Conservation (phyloP, 2,888 invertebrate genomes). For the Caenorhabditis zanzibari region DNA sequence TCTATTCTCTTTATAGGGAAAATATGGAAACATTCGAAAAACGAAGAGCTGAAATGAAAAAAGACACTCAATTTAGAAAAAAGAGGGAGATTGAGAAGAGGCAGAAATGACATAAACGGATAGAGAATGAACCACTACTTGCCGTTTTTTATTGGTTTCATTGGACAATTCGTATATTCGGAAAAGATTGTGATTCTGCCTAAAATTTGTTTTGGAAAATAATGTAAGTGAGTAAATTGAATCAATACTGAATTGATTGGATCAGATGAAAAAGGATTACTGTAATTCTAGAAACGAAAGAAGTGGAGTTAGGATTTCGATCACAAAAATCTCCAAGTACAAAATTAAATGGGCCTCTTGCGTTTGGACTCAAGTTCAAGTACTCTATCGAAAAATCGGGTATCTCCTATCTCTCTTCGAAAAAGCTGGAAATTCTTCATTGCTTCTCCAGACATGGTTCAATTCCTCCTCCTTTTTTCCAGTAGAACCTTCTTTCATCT, state of each 20-base stretch:
- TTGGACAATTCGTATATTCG: background rate
- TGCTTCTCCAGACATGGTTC: constrained; percentile 12
- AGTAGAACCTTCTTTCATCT: constrained; percentile 14
- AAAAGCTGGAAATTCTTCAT: background rate
- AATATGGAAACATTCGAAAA: background rate
- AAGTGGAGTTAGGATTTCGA: too few relatives aligned
- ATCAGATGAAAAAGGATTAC: background rate
- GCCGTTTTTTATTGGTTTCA: constrained; percentile 4
- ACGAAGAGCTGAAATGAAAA: constrained; percentile 8
- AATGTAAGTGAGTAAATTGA: constrained; percentile 10
- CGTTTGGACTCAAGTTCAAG: constrained; percentile 14
- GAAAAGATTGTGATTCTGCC: background rate
- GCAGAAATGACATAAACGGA: constrained; percentile 7
- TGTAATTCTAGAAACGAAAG: background rate
- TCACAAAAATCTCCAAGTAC: too few relatives aligned
- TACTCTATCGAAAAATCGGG: constrained; percentile 4
- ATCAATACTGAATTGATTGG: background rate
- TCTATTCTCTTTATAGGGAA: background rate
- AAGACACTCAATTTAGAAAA: constrained; percentile 1
- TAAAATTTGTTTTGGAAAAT: background rate
- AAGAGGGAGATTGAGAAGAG: background rate
- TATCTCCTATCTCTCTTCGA: background rate
- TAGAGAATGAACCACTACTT: background rate
- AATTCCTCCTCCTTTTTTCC: constrained; percentile 8
- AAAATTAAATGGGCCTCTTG: too few relatives aligned